phyloP scores from a whole-genome alignment of 2,888 invertebrate species.

The Acrobasis suavella region DNA sequence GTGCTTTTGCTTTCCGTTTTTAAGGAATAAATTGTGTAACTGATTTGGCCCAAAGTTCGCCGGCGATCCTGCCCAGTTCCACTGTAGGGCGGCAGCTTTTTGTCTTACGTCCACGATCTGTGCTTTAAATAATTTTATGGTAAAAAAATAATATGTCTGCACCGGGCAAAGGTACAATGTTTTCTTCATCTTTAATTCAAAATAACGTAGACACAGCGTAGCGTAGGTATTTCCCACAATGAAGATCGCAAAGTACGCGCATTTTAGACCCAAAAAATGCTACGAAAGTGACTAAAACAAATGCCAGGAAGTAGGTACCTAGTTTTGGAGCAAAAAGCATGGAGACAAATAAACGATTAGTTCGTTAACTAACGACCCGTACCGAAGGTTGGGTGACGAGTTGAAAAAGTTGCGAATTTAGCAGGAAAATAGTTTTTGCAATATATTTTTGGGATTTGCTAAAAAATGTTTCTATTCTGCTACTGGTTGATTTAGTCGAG shows the following conservation, averaged over 20 bases:
- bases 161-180: no score
- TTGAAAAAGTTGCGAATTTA: conserved; percentile 11
- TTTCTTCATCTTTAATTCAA: no score
- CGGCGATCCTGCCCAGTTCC: no score
- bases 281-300: conserved; percentile 54
- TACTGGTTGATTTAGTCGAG: neutral
- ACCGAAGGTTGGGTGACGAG: conserved; percentile 39
- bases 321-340: conserved; percentile 43
- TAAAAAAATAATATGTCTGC: no score
- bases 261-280: conserved; percentile 21
- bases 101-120: no score
- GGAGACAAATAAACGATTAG: conserved; percentile 42
- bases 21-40: no score
- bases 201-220: neutral
- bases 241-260: neutral
- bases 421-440: conserved; percentile 10
- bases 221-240: neutral
- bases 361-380: conserved; percentile 39
- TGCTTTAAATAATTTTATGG: no score
- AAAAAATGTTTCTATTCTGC: neutral
- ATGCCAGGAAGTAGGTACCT: conserved; percentile 41
- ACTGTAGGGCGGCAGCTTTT: no score
- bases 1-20: no score
- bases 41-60: no score
- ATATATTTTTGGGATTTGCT: conserved; percentile 1